These are phyloP conservation scores for Caradrina clavipalpis DNA, from an alignment of 2,888 invertebrate species.

Conservation along the genomic window DNA sequence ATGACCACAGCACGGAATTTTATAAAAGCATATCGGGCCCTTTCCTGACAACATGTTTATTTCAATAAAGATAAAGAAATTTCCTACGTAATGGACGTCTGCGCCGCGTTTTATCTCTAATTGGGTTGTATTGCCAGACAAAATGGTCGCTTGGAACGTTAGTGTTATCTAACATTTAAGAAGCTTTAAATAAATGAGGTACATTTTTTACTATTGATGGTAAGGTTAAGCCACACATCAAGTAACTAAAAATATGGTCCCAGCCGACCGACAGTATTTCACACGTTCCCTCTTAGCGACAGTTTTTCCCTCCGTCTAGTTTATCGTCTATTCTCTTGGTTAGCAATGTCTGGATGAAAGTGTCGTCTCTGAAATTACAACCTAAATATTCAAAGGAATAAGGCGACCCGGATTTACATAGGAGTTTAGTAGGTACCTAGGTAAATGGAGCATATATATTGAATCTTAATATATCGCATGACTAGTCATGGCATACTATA, in stretches of 20 bases:
- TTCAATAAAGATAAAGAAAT: constrained; percentile 73
- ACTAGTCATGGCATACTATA: not conserved
- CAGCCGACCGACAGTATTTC: not conserved
- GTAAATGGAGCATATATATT: not conserved
- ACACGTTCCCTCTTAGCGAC: not conserved
- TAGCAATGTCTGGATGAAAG: constrained; percentile 19
- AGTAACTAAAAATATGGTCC: not conserved
- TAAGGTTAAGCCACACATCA: constrained; percentile 18
- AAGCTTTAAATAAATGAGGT: constrained; percentile 48
- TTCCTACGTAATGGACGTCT: constrained; percentile 67
- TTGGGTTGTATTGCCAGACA: constrained; percentile 68
- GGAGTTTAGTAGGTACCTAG: not conserved
- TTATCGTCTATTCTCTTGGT: not conserved
- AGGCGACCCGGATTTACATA: constrained; percentile 14
- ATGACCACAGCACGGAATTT: constrained; percentile 48
- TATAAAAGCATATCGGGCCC: constrained; percentile 54
- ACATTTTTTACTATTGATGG: constrained; percentile 33
- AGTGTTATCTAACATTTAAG: constrained; percentile 58
- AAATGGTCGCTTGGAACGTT: constrained; percentile 61
- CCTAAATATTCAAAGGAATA: constrained; percentile 33
- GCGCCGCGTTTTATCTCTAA: constrained; percentile 70
- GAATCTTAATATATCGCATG: not conserved
- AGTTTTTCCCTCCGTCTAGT: constrained; percentile 4
- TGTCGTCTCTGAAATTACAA: constrained; percentile 16
- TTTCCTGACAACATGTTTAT: constrained; percentile 66